A percentile compares a stretch with the other conserved stretches of the same genome.
Conservation (phyloP, 2,888 invertebrate species). For the Ametastegia equiseti region DNA sequence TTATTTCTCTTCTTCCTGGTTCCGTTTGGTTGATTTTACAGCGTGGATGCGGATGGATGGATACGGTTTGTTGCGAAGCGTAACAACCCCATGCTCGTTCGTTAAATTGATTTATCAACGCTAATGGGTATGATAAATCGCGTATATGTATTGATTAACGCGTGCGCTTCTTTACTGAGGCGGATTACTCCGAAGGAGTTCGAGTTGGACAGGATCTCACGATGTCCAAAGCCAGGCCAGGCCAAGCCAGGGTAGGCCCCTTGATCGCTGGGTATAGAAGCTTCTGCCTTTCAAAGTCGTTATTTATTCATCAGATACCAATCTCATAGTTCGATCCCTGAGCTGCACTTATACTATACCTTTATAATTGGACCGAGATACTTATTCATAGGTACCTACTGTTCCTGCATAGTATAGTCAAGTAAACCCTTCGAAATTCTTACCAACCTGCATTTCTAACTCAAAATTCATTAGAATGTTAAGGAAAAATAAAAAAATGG, state of each 20-base stretch:
- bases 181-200: slow-evolving; percentile 17
- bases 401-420: background rate
- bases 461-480: background rate
- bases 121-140: slow-evolving; percentile 66
- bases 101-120: slow-evolving; percentile 68
- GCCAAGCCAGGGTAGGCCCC: background rate
- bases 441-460: background rate
- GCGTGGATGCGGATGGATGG: background rate
- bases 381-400: background rate
- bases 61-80: background rate
- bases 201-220: slow-evolving; percentile 39
- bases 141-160: slow-evolving; percentile 61
- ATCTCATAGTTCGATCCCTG: slow-evolving; percentile 28
- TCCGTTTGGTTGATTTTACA: background rate
- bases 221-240: slow-evolving; percentile 24
- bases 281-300: slow-evolving; percentile 24
- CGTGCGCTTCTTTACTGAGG: slow-evolving; percentile 38
- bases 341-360: background rate
- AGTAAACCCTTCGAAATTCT: background rate
- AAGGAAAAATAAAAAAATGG: no score
- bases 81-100: slow-evolving; percentile 41
- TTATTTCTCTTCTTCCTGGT: background rate
- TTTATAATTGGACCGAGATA: slow-evolving; percentile 23
- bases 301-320: slow-evolving; percentile 45
- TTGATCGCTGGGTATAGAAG: background rate